Base-by-base conservation (phyloP, 2,113 vertebrate genomes). In the Atherinomorus stipes region DNA sequence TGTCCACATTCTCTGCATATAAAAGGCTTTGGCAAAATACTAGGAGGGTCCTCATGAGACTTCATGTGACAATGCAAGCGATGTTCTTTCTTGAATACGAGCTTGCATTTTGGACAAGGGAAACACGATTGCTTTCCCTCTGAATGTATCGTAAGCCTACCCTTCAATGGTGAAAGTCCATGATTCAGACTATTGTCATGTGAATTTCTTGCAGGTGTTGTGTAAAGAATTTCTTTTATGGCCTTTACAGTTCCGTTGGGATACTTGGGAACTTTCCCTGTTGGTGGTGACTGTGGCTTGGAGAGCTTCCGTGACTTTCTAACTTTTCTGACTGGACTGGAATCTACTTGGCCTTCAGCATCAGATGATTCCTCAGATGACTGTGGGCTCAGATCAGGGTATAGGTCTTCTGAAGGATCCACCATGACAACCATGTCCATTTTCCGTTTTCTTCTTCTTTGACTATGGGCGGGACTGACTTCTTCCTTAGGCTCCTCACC, bases 361-460 rank as follows among this genome's bases (percentile, higher is more conserved):
- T 95, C 83, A 34, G 93, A 88, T 61, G 95, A 89, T 76, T 95
- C 93, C 62, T 95, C 95, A 88, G 91, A 94, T 68, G 95, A 94
- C 76, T 94, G 90, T 80, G 93, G 93, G 88, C 92, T 94, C 63
- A 93, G 88, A 84, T 96, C 93, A 87, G 92, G 90, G 83, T 94
- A 96, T 80, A 95, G 93, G 81, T 97, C 94, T 86, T 97, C 96
- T 58, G 96, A 96, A 49, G 96, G 96, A 81, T 97, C 96, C 21
- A 95, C 95, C 93, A 96, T 97, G 81, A 96, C 96, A 83, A 97
- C 96, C 88, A 97, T 95, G 88, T 98, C 96, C 95, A 97, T 97
- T 92, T 98, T 98, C 81, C 96, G 92, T 90, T 97, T 98, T 61
- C 96, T 93, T 83, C 94, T 96, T 90, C 95, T 97, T 89, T 96